Base-by-base conservation (phyloP, 2,888 invertebrate genomes). In the Limnephilus marmoratus region DNA sequence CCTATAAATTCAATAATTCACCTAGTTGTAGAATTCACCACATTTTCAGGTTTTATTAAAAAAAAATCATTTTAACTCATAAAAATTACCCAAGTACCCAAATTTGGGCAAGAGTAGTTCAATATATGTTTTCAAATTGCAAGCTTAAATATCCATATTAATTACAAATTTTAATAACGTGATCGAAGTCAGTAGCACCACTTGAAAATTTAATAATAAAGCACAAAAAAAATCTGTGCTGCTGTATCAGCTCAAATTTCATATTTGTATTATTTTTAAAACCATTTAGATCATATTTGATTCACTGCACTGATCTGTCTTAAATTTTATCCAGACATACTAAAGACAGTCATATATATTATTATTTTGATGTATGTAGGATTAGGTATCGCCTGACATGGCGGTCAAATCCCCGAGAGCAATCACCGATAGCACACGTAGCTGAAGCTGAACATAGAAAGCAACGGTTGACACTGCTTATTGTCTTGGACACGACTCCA, bases 381-480 rank as follows among this genome's bases (percentile, higher is more conserved):
- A 68, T 68, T 68, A n/a, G 68, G 24, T 68, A 68, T n/a, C 68
- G 68, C 68, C 68, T n/a, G 68, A 68, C 68, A 68, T 68, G 68
- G 68, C 68, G 68, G 68, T 68, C 68, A 18, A 82, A 82, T 82
- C 82, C 82, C 1, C 82, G 29, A 34, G 82, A 34, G 15, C 82
- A 82, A 34, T 82, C 82, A 13, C 82, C 82, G 68, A 68, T 68
- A 68, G 68, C 68, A 68, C 68, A 68, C 68, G 7, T n/a, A 68
- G 24, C 24, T 68, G 24, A 68, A 68, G 9, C 68, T 68, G 68
- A 68, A 68, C 68, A n/a, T 68, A 68, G 68, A 68, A 68, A n/a
- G 41, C 41, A 45, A 45, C 41, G 85, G 85, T 85, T 85, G 85
- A 85, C 68, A 68, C n/a, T 85, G 15, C n/a, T 24, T 41, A 85